These are phyloP conservation scores for Cylloceria caligata DNA, from an alignment of 2,888 invertebrate genomes.

Conservation along the genomic window DNA sequence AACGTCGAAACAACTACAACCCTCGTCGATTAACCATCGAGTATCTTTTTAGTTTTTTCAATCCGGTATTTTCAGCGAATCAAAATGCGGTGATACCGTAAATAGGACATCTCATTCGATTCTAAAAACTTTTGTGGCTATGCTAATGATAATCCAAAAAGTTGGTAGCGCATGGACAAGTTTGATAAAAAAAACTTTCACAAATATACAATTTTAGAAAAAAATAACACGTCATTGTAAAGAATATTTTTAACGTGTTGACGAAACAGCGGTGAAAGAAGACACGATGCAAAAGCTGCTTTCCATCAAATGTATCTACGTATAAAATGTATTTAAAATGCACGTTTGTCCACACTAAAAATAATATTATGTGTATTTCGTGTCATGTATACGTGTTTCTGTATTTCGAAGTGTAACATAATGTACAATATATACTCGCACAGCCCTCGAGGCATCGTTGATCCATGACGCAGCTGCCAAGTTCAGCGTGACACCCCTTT, in stretches of 20 bases:
- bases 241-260: too few relatives aligned
- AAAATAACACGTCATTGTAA: too few relatives aligned
- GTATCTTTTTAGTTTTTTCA: not conserved
- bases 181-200: too few relatives aligned
- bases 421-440: conserved; percentile 12
- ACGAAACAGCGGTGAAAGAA: not conserved
- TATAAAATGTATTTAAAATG: not conserved
- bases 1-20: not conserved
- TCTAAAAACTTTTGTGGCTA: too few relatives aligned
- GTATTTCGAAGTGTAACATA: conserved; percentile 7
- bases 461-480: conserved; percentile 61
- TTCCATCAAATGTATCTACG: not conserved
- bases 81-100: not conserved
- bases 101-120: not conserved
- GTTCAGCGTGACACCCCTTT: conserved; percentile 62
- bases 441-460: conserved; percentile 42
- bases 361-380: conserved; percentile 6
- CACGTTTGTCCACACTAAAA: not conserved
- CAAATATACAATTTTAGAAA: too few relatives aligned
- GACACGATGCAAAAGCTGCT: not conserved
- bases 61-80: too few relatives aligned
- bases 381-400: conserved; percentile 6
- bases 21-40: not conserved
- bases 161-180: too few relatives aligned
- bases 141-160: too few relatives aligned